Evolutionary conservation across 1,140 invertebrate genomes (phyloP), one percentile per base, ranked within the genome.

Genomic region (Calliphora vicina): DNA sequence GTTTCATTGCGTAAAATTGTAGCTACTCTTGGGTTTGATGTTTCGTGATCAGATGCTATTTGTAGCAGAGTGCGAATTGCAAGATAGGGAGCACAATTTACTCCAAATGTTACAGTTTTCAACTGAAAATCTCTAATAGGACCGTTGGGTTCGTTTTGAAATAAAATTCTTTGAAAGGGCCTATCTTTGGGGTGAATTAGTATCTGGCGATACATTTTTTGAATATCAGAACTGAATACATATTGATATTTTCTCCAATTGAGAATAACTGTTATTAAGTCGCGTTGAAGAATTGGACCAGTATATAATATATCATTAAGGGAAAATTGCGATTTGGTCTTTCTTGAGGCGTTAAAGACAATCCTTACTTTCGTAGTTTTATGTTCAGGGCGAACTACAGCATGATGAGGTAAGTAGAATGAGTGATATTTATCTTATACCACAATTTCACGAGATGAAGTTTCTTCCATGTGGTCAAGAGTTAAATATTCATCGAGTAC

Each of bases 371-470:
- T 26, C 25, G n/a, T n/a, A n/a, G n/a, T n/a, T n/a, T 72, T 72
- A 72, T 72, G 67, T 10, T 72, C 67, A 26, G 67, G 67, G 9
- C 67, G 23, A 9, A 72, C 23, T 12, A 72, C 67, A 23, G 67
- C 67, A 12, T 80, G 78, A 80, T 80, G 78, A 10, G 78, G 78
- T 15, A 80, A 26, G 27, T 81, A 81, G 20, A 67, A 71, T n/a
- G 80, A 81, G 17, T 20, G 29, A 20, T 71, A 71, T 71, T 81
- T 81, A 17, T 27, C 27, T 15, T 81, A 2, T 17, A 15, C 45
- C n/a, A 27, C 27, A 61, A 81, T 27, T 61, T 81, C 80, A 17
- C 27, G 10, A 9, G 50, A 61, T n/a, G 23, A 27, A 4, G 4
- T 43, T 43, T 43, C 29, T 81, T 81, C 42, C 42, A 57, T 42